These are phyloP conservation scores for Phengaris alcon DNA, from an alignment of 2,888 invertebrate species.

Conservation along the genomic window DNA sequence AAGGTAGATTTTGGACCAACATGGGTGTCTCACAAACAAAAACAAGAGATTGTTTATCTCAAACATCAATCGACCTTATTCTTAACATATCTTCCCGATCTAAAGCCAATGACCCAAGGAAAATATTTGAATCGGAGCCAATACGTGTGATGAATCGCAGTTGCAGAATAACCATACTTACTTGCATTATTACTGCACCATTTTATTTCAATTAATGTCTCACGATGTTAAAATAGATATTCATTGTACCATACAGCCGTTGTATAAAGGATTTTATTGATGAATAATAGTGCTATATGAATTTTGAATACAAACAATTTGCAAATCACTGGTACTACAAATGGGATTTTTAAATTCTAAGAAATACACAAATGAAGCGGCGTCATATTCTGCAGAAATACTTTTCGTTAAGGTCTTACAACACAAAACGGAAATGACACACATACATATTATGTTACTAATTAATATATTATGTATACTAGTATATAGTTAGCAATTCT, in stretches of 20 bases:
- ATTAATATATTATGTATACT: too few species aligned
- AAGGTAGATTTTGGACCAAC: neutral
- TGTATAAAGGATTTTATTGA: neutral
- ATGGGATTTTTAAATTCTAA: slow-evolving; percentile 9
- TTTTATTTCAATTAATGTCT: slow-evolving; percentile 9
- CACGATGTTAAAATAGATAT: neutral
- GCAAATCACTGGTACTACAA: slow-evolving; percentile 1
- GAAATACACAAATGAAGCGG: neutral
- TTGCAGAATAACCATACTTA: slow-evolving; percentile 22
- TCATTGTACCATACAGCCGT: neutral
- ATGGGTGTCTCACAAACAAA: neutral
- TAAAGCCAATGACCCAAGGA: neutral
- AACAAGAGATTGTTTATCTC: neutral
- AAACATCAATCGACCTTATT: neutral
- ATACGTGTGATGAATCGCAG: slow-evolving; percentile 14
- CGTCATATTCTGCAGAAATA: neutral
- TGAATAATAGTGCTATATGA: slow-evolving; percentile 5
- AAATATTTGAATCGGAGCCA: slow-evolving; percentile 19
- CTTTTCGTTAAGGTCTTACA: neutral
- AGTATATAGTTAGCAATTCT: too few species aligned
- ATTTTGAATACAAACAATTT: slow-evolving; percentile 1
- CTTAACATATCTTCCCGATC: neutral
- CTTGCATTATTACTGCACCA: slow-evolving; percentile 17
- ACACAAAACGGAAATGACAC: neutral
- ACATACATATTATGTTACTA: neutral